Evolutionary conservation across 2,888 invertebrate species (phyloP), one percentile per base, ranked within the genome.

Genomic region (Xestobium rufovillosum): DNA sequence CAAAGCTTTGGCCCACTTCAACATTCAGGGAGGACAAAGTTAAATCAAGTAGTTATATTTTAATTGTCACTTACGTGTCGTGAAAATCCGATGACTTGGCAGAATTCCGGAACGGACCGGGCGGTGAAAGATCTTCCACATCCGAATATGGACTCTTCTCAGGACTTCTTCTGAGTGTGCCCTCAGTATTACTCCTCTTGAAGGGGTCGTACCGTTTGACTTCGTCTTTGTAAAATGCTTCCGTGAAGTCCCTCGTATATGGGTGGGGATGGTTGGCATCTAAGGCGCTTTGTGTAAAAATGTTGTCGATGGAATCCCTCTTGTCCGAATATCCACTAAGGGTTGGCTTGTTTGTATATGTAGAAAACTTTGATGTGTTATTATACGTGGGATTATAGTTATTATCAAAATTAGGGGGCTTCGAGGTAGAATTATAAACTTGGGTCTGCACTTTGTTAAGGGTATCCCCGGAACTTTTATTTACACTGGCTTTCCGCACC

Each of bases 401-500:
- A 34, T 33, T 28, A 25, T 26, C 40, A 39, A 48, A 49, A 36
- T 45, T 45, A 31, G 41, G 60, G 70, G 49, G 46, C 31, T 50
- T 43, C 14, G 45, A 30, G 27, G 41, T 44, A 30, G 50, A 58
- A 34, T 59, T 59, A 41, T 58, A 60, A 10, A 64, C 63, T 50
- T 62, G 62, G 25, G 62, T 60, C 44, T 65, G 63, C 47, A 65
- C 65, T 52, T 64, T 65, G 34, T 60, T 60, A 40, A 65, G 44
- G 11, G 63, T 63, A 43, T 63, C 59, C 11, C 64, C 64, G 26
- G 59, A 53, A 43, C 60, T 63, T 43, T 60, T 60, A 42, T 63
- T 65, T 38, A 67, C 60, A 49, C 63, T 68, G 15, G 82, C 84
- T 60, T 84, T 86, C 45, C 87, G 76, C 57, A 87, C 87, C 61